Conservation (phyloP, 2,797 vertebrate genomes). For the Poecilia picta region DNA sequence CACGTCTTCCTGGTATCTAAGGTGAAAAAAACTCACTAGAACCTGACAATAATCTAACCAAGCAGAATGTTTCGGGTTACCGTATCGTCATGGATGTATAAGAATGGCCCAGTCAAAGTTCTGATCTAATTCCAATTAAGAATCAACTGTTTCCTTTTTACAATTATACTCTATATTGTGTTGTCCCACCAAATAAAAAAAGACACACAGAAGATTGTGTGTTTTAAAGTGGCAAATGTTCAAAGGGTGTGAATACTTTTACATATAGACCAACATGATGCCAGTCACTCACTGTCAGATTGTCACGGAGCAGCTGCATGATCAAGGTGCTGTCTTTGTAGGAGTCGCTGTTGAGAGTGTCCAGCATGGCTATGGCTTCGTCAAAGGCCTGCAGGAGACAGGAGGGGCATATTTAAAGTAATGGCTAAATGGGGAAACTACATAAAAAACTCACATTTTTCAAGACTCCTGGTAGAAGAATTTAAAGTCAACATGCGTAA, state of each 20-base stretch:
- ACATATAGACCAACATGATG: neutral
- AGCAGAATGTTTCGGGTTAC: neutral
- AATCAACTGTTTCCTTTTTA: neutral
- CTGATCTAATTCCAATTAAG: neutral
- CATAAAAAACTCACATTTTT: neutral
- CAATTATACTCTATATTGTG: neutral
- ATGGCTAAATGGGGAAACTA: neutral
- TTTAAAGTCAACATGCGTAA: neutral
- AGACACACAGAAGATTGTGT: neutral
- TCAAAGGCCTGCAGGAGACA: conserved; percentile 88
- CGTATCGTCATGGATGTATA: neutral
- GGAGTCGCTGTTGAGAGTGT: conserved; percentile 90
- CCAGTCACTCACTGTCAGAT: conserved; percentile 92
- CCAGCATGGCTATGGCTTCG: conserved; percentile 91
- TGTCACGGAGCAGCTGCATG: conserved; percentile 99
- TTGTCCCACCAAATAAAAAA: neutral
- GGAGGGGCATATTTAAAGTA: conserved; percentile 2
- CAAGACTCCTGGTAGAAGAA: neutral
- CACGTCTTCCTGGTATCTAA: neutral
- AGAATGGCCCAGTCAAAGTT: neutral
- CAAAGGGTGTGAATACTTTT: neutral
- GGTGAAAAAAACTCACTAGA: neutral
- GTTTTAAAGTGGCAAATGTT: neutral
- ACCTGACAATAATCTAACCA: neutral
- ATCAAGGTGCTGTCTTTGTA: conserved; percentile 99